Evolutionary conservation across 2,113 vertebrate species (phyloP).

Genomic region (Hippopotamus amphibius): DNA sequence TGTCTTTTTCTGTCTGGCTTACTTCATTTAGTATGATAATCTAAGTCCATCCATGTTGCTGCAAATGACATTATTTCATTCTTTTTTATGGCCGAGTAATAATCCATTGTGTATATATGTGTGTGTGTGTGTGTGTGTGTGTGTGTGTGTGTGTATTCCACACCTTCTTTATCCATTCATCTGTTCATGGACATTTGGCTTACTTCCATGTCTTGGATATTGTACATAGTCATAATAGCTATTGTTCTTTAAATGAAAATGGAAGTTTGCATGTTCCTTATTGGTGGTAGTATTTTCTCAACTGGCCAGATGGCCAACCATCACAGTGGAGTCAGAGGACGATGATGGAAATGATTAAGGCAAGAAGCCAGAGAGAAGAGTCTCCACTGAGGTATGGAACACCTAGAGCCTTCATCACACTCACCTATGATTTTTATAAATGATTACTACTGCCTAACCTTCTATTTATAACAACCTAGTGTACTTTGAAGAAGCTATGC

Average conservation of each 20-base stretch:
- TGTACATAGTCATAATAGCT: not conserved
- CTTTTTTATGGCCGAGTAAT: too few species aligned
- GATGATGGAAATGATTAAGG: not conserved
- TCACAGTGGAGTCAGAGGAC: not conserved
- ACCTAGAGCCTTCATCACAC: not conserved
- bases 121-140: too few species aligned
- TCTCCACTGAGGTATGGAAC: not conserved
- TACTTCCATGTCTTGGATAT: not conserved
- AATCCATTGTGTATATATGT: too few species aligned
- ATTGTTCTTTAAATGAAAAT: slow-evolving; percentile 10
- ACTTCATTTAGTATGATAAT: too few species aligned
- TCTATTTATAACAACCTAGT: not conserved
- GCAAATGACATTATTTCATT: too few species aligned
- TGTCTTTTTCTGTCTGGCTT: too few species aligned
- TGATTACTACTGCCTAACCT: not conserved
- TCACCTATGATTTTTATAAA: not conserved
- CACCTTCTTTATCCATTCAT: too few species aligned
- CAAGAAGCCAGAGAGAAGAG: slow-evolving; percentile 15
- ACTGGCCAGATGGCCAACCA: not conserved
- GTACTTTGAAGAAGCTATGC: slow-evolving; percentile 3
- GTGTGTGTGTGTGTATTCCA: too few species aligned
- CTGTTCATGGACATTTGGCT: too few species aligned
- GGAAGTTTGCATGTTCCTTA: not conserved
- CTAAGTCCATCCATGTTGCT: too few species aligned
- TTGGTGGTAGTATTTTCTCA: slow-evolving; percentile 11